Evolutionary conservation across 1,140 invertebrate species (phyloP), one percentile per base, ranked within the genome.

Genomic region (Hyles euphorbiae): DNA sequence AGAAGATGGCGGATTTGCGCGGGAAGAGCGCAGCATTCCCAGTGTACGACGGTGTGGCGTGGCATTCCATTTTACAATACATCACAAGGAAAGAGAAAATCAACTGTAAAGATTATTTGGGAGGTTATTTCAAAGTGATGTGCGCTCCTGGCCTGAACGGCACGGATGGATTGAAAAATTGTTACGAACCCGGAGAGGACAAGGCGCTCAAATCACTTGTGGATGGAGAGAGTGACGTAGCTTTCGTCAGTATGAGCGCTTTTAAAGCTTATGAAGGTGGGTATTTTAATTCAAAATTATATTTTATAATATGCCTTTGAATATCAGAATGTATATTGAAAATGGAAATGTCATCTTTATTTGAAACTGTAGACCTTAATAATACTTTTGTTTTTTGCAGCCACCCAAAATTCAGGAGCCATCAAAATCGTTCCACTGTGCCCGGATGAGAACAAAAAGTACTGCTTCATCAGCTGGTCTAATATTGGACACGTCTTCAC

Each of bases 201-300:
- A 91, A 94, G 3, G 94, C 96, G 3, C 91, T 98, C 54, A 89
- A 93, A 63, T 97, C 96, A 77, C 88, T 99, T 6, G 91, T 93
- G n/a, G 93, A 95, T 74, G 93, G 92, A 11, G 90, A 90, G 22
- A 96, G 92, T 33, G 95, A 98, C 77, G 95, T 98, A 0, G 96
- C 96, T 0, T 98, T 98, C 80, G 89, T 97, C 1, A 94, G 94
- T 56, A 90, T 93, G 56, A 92, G 92, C 49, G 93, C 93, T 3
- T 92, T 95, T 45, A 90, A 93, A 49, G 92, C 93, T 75, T 91
- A 90, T 63, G 79, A 90, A 67, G 89, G 91, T 91, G 87, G 87
- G 60, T 67, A 44, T 22, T 22, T 22, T 22, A 22, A 22, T 22
- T 22, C 22, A 22, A 22, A 22, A 22, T 22, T 22, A 22, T 22